phyloP scores from a whole-genome alignment of 2,888 invertebrate species.

The Anodontia alba region DNA sequence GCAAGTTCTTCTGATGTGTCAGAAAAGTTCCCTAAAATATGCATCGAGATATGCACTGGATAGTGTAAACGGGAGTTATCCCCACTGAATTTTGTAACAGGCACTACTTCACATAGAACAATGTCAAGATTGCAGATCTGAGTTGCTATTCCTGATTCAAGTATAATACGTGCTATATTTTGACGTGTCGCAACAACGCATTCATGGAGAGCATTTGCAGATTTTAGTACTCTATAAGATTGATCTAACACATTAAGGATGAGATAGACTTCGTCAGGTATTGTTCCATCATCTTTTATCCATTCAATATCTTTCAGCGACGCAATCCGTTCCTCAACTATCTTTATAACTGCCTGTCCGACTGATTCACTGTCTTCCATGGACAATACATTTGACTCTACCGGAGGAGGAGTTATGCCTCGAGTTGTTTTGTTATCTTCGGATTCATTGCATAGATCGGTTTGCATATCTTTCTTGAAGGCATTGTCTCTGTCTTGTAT shows the following conservation, averaged over 20 bases:
- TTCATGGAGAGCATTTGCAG: neutral
- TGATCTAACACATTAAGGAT: neutral
- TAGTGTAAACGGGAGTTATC: neutral
- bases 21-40: neutral
- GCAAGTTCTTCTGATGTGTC: constrained; percentile 22
- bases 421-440: too few species aligned
- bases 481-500: too few species aligned
- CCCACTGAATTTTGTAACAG: neutral
- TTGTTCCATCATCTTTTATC: neutral
- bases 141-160: neutral
- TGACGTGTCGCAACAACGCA: neutral
- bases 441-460: too few species aligned
- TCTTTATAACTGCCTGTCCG: neutral
- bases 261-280: neutral
- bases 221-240: neutral
- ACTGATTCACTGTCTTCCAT: neutral
- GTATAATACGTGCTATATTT: neutral
- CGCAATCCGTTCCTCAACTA: neutral
- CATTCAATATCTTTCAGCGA: neutral
- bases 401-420: neutral
- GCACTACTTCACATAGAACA: neutral
- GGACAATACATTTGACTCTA: neutral
- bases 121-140: neutral
- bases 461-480: too few species aligned
- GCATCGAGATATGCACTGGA: neutral